phyloP scores from a whole-genome alignment of 2,888 invertebrate species.

The Drosophila phalerata region DNA sequence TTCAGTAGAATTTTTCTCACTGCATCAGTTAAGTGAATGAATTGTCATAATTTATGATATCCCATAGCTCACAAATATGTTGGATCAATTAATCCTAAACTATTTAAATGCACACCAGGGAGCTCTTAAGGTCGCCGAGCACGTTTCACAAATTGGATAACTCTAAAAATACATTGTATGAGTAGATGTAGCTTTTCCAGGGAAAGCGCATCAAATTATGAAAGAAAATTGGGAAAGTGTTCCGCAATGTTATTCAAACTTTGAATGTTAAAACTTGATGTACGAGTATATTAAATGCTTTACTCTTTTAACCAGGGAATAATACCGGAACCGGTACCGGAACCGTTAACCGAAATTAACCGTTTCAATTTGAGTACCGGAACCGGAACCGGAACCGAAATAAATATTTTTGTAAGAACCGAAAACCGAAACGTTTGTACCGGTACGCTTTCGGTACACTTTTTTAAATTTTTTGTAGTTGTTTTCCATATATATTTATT shows the following conservation, averaged over 20 bases:
- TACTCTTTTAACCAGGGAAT: no score
- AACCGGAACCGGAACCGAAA: no score
- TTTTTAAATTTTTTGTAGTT: no score
- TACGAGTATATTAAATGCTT: constrained; percentile 18
- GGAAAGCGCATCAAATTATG: constrained; percentile 3
- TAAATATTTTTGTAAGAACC: no score
- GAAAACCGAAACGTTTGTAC: no score
- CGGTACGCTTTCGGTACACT: no score
- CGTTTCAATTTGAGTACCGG: no score
- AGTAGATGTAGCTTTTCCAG: constrained; percentile 14
- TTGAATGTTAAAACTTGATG: constrained; percentile 40
- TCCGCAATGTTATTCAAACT: constrained; percentile 41
- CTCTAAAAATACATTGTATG: constrained; percentile 52
- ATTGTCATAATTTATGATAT: constrained; percentile 37
- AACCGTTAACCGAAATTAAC: no score
- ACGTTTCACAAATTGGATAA: constrained; percentile 51
- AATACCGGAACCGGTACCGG: no score
- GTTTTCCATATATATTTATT: no score
- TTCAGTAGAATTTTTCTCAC: not conserved
- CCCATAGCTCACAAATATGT: constrained; percentile 24
- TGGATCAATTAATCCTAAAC: constrained; percentile 46
- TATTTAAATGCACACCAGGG: constrained; percentile 59
- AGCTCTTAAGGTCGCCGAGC: constrained; percentile 50
- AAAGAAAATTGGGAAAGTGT: not conserved
- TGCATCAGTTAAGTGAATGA: constrained; percentile 35